Evolutionary conservation across 2,113 vertebrate species (phyloP), one percentile per base, ranked within the genome.

Genomic region (Eudyptes chrysolophus): DNA sequence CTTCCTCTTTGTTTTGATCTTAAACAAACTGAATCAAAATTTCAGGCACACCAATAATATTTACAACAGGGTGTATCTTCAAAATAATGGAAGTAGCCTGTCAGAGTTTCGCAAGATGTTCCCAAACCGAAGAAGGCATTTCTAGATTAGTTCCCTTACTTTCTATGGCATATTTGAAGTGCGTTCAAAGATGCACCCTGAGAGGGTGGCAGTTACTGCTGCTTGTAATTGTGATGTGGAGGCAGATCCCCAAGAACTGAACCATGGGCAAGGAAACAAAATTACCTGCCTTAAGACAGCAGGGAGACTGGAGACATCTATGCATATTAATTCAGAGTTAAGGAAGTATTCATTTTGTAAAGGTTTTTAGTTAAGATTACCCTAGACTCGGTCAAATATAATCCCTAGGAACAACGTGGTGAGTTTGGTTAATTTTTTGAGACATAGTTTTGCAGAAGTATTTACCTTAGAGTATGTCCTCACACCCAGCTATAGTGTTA

Each of bases 401-500:
- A 84, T 49, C 17, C 66, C 55, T 40, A 29, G 40, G 57, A 68
- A 72, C 55, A 90, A 58, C 0, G 0, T 27, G 68, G 36, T 19
- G 10, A 84, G 17, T 42, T 71, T 55, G 62, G 60, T n/a, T 61
- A 6, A 46, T 60, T 87, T 89, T 72, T 89, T 44, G 49, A 95
- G 46, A 49, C 15, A 4, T 15, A 9, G 34, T 78, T 89, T 38
- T 80, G 38, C 49, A 92, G 6, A 82, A 82, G 38, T 26, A 11
- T 72, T 96, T 72, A 16, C 29, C 11, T 69, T 64, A 7, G 16
- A 49, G 10, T 12, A 30, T 11, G 25, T 64, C 49, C 81, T 90
- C 42, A 2, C 30, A 1, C 54, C 65, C 52, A 13, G 46, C 40
- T 34, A 0, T 3, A 16, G 36, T 29, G 32, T 69, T 38, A 3